Evolutionary conservation across 2,797 vertebrate species (phyloP), one percentile per base, ranked within the genome.

Genomic region (Borostomias antarcticus): DNA sequence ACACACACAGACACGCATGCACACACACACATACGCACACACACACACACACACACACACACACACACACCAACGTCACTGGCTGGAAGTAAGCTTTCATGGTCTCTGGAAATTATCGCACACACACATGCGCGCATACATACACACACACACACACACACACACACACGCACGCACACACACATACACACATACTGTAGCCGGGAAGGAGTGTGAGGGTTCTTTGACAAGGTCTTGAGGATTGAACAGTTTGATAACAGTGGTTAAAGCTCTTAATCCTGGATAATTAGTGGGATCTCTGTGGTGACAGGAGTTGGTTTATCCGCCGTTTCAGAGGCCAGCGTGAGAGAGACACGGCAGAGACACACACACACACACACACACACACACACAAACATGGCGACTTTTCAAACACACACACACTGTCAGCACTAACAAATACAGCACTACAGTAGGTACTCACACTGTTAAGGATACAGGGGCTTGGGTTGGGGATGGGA

Each of bases 251-350:
- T 87, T 91, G 89, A 90, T 88, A 88, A 88, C 88, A 86, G 75
- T 86, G 91, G 90, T 85, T 91, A 88, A 91, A 90, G 87, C 90
- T 91, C 91, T 93, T 93, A 93, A 92, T 89, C 90, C 88, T 86
- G 85, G 86, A 89, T 92, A 93, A 93, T 93, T 93, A 92, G 90
- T 82, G 87, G 84, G 87, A 91, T 87, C 77, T 80, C 88, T 66
- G 79, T 79, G 82, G 88, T 28, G 86, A 87, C 89, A 83, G 91
- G 91, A 90, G 84, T 83, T 76, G 88, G 88, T 89, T 92, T 88
- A 91, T 91, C 86, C 88, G 77, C 84, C 83, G 85, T 88, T 91
- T 90, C 89, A 89, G 74, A 89, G 84, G 85, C 67, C 79, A 82
- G 84, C 89, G 76, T 80, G 85, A 85, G 82, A 81, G 80, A 80